Percentiles rank a stretch among this genome's conserved stretches.
Evolutionary conservation across 2,888 invertebrate species (phyloP).

Genomic region (Cephalotes varians): DNA sequence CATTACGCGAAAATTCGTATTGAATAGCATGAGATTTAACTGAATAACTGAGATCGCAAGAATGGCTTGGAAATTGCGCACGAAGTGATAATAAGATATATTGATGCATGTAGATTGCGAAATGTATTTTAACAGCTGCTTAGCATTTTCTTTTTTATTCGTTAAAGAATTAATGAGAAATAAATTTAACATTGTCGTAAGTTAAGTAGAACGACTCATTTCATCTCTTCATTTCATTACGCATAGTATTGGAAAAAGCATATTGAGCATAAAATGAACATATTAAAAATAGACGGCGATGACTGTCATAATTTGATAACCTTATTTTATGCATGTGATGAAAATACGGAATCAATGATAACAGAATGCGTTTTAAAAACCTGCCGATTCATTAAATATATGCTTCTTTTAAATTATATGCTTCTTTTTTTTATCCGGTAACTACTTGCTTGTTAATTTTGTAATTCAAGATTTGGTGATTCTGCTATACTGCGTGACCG

Average conservation of each 20-base stretch:
- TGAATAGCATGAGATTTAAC: neutral
- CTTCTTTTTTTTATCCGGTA: neutral
- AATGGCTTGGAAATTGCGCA: neutral
- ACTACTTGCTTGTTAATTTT: slow-evolving; percentile 23
- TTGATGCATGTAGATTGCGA: neutral
- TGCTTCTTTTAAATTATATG: neutral
- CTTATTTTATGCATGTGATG: neutral
- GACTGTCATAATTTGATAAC: neutral
- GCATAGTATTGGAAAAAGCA: neutral
- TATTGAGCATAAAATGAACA: neutral
- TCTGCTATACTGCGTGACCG: slow-evolving; percentile 26
- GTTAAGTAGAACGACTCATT: neutral
- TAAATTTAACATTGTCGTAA: neutral
- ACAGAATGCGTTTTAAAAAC: slow-evolving; percentile 8
- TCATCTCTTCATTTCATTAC: neutral
- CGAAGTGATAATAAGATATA: slow-evolving; percentile 15
- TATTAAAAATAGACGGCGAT: slow-evolving; percentile 8
- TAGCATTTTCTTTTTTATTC: neutral
- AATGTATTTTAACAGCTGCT: slow-evolving; percentile 11
- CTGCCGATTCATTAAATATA: neutral
- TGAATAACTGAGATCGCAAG: slow-evolving; percentile 16
- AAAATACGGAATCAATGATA: neutral
- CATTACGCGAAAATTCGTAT: neutral
- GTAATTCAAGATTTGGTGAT: slow-evolving; percentile 25
- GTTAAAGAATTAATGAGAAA: neutral